Base-by-base conservation (phyloP, 2,797 vertebrate species). In the Pseudochirops cupreus region DNA sequence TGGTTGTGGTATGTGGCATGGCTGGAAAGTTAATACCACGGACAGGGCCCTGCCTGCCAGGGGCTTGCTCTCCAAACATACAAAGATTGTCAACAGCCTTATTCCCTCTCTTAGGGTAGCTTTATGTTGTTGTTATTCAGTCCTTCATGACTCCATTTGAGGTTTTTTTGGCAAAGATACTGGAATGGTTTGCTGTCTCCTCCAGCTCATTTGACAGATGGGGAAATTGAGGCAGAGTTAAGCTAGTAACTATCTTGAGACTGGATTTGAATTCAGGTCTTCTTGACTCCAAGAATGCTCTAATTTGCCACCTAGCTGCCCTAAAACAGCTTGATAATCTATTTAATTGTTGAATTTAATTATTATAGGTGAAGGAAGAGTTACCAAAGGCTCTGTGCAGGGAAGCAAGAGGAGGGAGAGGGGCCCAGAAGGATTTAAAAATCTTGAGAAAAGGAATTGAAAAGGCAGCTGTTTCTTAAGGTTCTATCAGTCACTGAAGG, bases 381-480 rank as follows among this genome's bases (percentile, higher is more conserved):
- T 33, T 59, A 91, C 91, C 53, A 16, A 74, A 0, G 52, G 58
- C 62, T 90, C 58, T 94, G 92, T 92, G 18, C 62, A 95, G 54
- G 54, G 91, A 82, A 67, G 50, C 53, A 82, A 90, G 10, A 91
- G n/a, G 52, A 93, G 67, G 91, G 55, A 16, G 18, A n/a, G 59
- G 91, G 90, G 87, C 28, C n/a, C 56, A 67, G 56, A 82, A 29
- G 46, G 33, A 7, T 39, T 28, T 74, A 18, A 74, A 74, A 92
- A 46, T 92, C 53, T 91, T 87, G 93, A 59, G 96, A 91, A 96
- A 93, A 97, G n/a, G 55, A 92, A 58, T 56, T 93, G 54, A 57
- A 59, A 53, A 59, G 13, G 59, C 11, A 29, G 24, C 57, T 91
- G 54, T 82, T 52, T 90, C 13, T 90, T 24, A 67, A 39, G 55